A percentile compares a stretch with the other conserved stretches of the same genome.
Conservation (phyloP, 64 coral and sea anemone genomes). For the Montipora capricornis region DNA sequence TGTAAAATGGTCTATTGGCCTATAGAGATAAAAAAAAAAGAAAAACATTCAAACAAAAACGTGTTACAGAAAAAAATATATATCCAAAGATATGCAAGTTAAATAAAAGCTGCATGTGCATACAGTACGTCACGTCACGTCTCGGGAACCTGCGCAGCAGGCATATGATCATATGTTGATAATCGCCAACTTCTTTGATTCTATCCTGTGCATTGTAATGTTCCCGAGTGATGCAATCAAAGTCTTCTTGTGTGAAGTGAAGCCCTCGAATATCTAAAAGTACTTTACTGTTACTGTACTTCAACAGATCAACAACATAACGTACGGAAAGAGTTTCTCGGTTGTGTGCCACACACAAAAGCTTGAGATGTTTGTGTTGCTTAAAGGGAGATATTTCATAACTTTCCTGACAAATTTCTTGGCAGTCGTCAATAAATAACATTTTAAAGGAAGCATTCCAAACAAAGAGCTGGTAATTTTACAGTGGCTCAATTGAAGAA, state of each 20-base stretch:
- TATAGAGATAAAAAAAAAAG: too few relatives aligned
- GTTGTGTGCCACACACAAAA: background rate
- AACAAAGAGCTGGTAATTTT: background rate
- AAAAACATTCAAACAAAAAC: too few relatives aligned
- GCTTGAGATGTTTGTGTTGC: constrained; percentile 2
- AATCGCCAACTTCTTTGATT: constrained; percentile 33
- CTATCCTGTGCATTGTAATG: background rate
- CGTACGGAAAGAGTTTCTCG: background rate
- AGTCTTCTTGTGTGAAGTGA: background rate
- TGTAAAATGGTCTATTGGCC: too few relatives aligned
- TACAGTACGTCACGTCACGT: too few relatives aligned
- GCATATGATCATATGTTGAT: background rate
- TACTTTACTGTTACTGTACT: background rate
- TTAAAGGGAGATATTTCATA: constrained; percentile 10
- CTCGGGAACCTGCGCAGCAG: background rate
- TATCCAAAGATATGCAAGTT: too few relatives aligned
- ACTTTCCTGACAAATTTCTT: background rate
- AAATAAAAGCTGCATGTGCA: too few relatives aligned
- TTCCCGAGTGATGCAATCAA: background rate
- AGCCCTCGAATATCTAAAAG: background rate
- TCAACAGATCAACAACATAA: background rate
- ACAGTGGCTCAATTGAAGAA: constrained; percentile 34
- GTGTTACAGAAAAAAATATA: too few relatives aligned
- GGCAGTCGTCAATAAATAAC: constrained; percentile 4
- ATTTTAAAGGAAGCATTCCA: background rate